Evolutionary conservation across 2,797 vertebrate genomes (phyloP).

Genomic region (Hirundo rustica): DNA sequence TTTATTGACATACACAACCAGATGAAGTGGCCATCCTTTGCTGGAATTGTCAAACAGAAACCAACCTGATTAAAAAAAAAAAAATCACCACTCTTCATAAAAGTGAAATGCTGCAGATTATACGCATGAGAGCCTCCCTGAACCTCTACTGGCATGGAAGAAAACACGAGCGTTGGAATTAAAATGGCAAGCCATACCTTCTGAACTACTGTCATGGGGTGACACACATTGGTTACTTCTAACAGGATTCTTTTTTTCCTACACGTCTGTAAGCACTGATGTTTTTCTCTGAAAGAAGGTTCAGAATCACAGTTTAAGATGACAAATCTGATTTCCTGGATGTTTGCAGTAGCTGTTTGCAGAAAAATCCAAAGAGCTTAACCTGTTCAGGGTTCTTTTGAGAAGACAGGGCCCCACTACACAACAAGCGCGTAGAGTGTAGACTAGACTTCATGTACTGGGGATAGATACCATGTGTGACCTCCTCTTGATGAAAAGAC

Average conservation of each 20-base stretch:
- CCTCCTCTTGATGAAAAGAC: background rate
- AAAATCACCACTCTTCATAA: background rate
- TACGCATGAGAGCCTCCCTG: fast-evolving
- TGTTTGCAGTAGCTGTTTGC: background rate
- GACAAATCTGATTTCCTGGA: background rate
- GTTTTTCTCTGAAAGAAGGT: background rate
- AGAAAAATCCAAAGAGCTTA: background rate
- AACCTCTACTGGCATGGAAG: background rate
- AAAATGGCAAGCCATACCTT: background rate
- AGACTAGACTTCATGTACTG: background rate
- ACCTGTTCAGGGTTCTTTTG: background rate
- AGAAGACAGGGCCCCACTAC: background rate
- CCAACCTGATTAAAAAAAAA: background rate
- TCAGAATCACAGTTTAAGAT: background rate
- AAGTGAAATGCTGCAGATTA: background rate
- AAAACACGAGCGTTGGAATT: background rate
- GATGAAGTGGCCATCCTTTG: background rate
- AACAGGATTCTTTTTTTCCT: background rate
- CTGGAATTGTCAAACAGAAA: background rate
- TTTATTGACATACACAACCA: background rate
- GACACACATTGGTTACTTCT: background rate
- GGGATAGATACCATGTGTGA: background rate
- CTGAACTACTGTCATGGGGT: background rate
- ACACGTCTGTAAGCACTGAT: background rate
- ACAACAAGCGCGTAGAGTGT: fast-evolving